Percentiles rank a stretch among this genome's conserved stretches.
Evolutionary conservation across 2,797 vertebrate genomes (phyloP).

Genomic region (Fratercula arctica): DNA sequence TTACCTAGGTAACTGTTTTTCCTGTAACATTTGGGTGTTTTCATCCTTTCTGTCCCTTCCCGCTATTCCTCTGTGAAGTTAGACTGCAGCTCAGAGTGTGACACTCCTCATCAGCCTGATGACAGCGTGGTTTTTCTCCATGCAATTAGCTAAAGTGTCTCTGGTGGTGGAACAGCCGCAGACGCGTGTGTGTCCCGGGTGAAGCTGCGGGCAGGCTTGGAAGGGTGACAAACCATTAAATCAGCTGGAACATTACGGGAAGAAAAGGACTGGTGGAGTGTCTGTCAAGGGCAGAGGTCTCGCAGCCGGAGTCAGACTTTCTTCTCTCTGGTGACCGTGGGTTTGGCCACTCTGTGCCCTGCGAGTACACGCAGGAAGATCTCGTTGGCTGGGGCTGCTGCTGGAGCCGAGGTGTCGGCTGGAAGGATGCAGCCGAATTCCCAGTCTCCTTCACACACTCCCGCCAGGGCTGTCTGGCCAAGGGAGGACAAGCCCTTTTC

Average conservation of each 20-base stretch:
- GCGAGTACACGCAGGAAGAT: rapidly evolving
- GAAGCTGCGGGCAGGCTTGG: background rate
- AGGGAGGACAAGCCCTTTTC: background rate
- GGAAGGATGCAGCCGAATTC: background rate
- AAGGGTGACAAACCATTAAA: background rate
- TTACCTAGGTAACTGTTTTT: background rate
- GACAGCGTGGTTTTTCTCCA: background rate
- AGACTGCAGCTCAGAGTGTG: background rate
- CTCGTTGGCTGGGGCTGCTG: background rate
- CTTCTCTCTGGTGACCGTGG: background rate
- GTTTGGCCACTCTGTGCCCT: background rate
- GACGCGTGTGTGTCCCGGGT: rapidly evolving
- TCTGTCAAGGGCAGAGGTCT: background rate
- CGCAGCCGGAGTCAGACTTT: background rate
- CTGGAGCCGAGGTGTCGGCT: background rate
- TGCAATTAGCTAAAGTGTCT: background rate
- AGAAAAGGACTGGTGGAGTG: background rate
- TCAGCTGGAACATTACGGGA: background rate
- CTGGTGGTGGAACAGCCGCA: background rate
- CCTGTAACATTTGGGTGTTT: background rate
- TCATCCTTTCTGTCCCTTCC: background rate
- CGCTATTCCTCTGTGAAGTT: rapidly evolving
- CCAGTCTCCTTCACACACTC: background rate
- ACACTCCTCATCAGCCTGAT: background rate
- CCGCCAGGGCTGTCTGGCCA: background rate